phyloP scores from a whole-genome alignment of 2,888 invertebrate genomes.

The Steinernema hermaphroditum region DNA sequence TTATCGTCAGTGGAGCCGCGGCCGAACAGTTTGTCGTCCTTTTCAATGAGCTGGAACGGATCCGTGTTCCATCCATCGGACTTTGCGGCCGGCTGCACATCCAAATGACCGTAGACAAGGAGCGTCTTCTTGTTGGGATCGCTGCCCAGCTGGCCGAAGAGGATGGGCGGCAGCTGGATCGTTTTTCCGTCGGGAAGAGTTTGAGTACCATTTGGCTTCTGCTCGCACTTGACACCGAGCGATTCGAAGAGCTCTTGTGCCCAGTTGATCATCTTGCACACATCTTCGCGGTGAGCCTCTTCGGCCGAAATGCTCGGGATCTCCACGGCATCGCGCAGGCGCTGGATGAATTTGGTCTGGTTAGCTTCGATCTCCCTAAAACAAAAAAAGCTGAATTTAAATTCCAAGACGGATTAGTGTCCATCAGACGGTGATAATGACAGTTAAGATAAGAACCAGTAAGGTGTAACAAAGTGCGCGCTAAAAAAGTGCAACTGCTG shows the following conservation, averaged over 20 bases:
- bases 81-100: constrained; percentile 91
- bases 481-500: neutral
- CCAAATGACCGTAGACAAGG: constrained; percentile 92
- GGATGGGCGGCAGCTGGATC: constrained; percentile 57
- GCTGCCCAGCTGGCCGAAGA: constrained; percentile 73
- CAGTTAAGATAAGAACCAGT: neutral
- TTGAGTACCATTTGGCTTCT: constrained; percentile 55
- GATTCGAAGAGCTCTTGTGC: constrained; percentile 50
- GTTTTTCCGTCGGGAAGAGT: constrained; percentile 44
- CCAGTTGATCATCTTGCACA: constrained; percentile 85
- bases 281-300: constrained; percentile 80
- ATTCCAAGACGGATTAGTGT: constrained; percentile 7
- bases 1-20: constrained; percentile 90
- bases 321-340: constrained; percentile 82
- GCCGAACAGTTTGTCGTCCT: constrained; percentile 85
- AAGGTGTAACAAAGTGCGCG: neutral
- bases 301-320: constrained; percentile 94
- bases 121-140: constrained; percentile 88
- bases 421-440: neutral
- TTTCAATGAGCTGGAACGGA: constrained; percentile 86
- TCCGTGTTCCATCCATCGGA: constrained; percentile 74
- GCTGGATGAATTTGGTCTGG: constrained; percentile 77
- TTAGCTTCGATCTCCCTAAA: constrained; percentile 80
- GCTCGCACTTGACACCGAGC: constrained; percentile 53
- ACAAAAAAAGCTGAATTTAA: neutral